These are phyloP conservation scores for Strigamia transsilvanica DNA, from an alignment of 2,888 invertebrate genomes.

Conservation along the genomic window DNA sequence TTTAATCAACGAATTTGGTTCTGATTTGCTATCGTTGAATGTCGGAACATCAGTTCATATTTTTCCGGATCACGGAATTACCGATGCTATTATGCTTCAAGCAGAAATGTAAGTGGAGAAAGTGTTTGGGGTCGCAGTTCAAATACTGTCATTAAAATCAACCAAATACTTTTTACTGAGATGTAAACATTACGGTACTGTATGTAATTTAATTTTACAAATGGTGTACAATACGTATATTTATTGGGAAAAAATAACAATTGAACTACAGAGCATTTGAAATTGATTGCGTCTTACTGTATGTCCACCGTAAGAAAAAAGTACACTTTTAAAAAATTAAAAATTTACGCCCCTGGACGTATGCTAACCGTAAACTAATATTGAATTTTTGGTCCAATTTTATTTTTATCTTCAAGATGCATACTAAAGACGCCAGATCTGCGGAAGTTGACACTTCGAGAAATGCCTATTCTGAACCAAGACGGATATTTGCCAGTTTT, in stretches of 20 bases:
- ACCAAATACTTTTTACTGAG: no score
- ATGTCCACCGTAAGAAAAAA: no score
- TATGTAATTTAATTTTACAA: no score
- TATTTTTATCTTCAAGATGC: not conserved
- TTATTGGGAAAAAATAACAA: no score
- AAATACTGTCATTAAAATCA: no score
- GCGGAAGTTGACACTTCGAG: constrained; percentile 70
- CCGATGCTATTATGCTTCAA: not conserved
- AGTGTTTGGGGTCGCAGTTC: no score
- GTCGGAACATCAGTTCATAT: constrained; percentile 75
- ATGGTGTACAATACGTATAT: no score
- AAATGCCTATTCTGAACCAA: constrained; percentile 60
- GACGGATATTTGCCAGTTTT: constrained; percentile 67
- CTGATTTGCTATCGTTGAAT: constrained; percentile 74
- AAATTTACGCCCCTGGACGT: no score
- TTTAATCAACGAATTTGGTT: constrained; percentile 74
- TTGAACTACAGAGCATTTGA: no score
- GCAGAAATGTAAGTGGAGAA: constrained; percentile 50
- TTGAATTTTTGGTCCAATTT: not conserved
- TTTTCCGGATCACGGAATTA: constrained; percentile 64
- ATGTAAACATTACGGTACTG: no score
- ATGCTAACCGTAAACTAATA: not conserved
- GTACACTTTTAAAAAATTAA: no score
- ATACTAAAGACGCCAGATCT: constrained; percentile 71
- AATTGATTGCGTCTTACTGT: no score